These are phyloP conservation scores for Gnathonemus echidnorhynchus DNA, from an alignment of 2,113 vertebrate species.

Conservation along the genomic window DNA sequence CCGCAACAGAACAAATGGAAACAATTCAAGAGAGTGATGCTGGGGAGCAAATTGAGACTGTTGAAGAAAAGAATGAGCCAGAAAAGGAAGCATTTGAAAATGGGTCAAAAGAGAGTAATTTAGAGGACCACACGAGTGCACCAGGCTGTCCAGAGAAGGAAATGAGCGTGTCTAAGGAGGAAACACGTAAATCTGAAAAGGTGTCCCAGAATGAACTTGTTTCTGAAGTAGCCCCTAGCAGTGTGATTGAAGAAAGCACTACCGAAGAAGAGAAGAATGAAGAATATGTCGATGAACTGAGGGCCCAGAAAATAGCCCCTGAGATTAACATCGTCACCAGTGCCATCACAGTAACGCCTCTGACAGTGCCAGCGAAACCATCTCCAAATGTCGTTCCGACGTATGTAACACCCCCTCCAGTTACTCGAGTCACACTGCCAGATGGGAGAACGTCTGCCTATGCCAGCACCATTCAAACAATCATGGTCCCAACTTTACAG, in stretches of 20 bases:
- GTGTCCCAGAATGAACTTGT: constrained; percentile 36
- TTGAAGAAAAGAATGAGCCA: constrained; percentile 25
- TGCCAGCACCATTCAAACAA: constrained; percentile 83
- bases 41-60: constrained; percentile 48
- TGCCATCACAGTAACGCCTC: constrained; percentile 41
- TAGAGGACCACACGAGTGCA: constrained; percentile 40
- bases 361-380: constrained; percentile 34
- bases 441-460: constrained; percentile 71
- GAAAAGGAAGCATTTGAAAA: constrained; percentile 30
- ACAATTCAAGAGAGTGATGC: constrained; percentile 36
- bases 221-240: constrained; percentile 35
- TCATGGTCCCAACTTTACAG: constrained; percentile 59
- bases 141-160: constrained; percentile 55
- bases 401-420: constrained; percentile 38
- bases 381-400: constrained; percentile 37
- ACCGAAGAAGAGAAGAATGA: constrained; percentile 35
- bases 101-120: constrained; percentile 29
- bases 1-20: constrained; percentile 39
- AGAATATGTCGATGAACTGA: constrained; percentile 24
- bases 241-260: constrained; percentile 40
- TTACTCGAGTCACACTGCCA: constrained; percentile 54
- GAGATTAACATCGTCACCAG: constrained; percentile 50
- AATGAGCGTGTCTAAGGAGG: constrained; percentile 56
- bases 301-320: constrained; percentile 32
- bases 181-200: constrained; percentile 45